phyloP scores from a whole-genome alignment of 2,888 invertebrate species.

The Tipula helvola region DNA sequence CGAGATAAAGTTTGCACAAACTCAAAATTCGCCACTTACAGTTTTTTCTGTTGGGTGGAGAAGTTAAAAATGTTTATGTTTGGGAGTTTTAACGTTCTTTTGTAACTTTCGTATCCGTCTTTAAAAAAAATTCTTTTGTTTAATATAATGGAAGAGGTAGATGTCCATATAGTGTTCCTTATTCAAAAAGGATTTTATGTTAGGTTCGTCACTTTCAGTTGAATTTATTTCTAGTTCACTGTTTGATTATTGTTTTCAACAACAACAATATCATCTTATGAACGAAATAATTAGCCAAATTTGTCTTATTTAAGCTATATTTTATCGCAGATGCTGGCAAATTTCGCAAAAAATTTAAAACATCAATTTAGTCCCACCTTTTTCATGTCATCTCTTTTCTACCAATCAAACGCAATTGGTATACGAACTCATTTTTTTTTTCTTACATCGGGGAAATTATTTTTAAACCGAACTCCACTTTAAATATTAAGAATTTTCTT shows the following conservation, averaged over 20 bases:
- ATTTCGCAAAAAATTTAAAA: neutral
- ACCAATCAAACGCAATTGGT: neutral
- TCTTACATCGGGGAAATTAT: too few relatives aligned
- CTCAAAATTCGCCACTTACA: too few relatives aligned
- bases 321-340: neutral
- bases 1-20: too few relatives aligned
- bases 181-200: neutral
- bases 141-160: too few relatives aligned
- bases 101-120: too few relatives aligned
- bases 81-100: too few relatives aligned
- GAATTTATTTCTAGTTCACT: neutral
- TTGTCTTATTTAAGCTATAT: neutral
- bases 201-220: neutral
- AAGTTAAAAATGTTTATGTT: too few relatives aligned
- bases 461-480: too few relatives aligned
- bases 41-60: too few relatives aligned
- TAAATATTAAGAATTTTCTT: neutral
- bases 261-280: too few relatives aligned
- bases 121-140: too few relatives aligned
- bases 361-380: neutral
- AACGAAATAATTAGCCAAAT: neutral
- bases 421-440: neutral
- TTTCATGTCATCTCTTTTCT: neutral
- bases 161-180: too few relatives aligned
- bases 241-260: neutral